Evolutionary conservation across 2,113 vertebrate genomes (phyloP), one percentile per base, ranked within the genome.

Genomic region (Apeltes quadracus): DNA sequence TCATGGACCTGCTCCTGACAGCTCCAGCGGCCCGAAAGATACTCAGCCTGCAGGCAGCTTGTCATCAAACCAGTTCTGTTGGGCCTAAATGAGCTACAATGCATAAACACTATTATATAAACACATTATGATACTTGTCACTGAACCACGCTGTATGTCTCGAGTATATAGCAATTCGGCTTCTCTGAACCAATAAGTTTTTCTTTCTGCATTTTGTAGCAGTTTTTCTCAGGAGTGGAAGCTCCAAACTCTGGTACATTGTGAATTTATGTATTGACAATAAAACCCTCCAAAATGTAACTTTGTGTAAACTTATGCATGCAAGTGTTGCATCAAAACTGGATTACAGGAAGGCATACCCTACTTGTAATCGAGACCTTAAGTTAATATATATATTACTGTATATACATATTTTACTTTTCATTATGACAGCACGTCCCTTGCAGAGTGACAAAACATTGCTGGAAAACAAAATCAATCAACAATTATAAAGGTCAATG

Each of bases 1-100:
- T 39, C 77, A 83, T 13, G 55, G 18, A 50, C 50, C 84, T 23
- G 58, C 72, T 55, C 48, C 88, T 1, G 72, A 83, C 2, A 15
- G 36, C 13, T 61, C 71, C 36, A n/a, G 57, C 0, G 65, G 50
- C 55, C 75, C 80, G 41, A 84, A 76, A 18, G 74, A 84, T 0
- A 70, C 13, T 1, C 77, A 77, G 8, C 72, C 88, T 18, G 22
- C 55, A 53, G 51, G 23, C 51, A 27, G 51, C 22, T 23, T 10
- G 22, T 14, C 0, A 53, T 25, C 23, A 11, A 54, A 16, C 51
- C 23, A 27, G n/a, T n/a, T n/a, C n/a, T n/a, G n/a, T n/a, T n/a
- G n/a, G n/a, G 14, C 12, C 23, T 25, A 54, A 54, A 5, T 27
- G 7, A 27, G 10, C 13, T 41, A 51, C 12, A n/a, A 12, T 23